These are phyloP conservation scores for Colistium nudipinnis DNA, from an alignment of 2,113 vertebrate genomes.

Conservation along the genomic window DNA sequence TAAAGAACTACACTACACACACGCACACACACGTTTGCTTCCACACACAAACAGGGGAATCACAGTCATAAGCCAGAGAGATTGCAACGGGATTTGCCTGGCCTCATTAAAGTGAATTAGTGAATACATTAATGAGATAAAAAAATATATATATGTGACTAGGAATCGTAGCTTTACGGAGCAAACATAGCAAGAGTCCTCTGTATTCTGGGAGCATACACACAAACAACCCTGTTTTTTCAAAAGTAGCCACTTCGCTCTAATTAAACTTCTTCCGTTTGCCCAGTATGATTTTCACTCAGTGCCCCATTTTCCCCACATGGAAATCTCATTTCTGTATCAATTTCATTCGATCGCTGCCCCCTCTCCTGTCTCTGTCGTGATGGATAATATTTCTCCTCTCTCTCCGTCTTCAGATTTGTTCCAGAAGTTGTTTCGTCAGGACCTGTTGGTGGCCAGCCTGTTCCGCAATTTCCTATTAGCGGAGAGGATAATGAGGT, in stretches of 20 bases:
- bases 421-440: conserved; percentile 98
- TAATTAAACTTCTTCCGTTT: conserved; percentile 21
- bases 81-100: conserved; percentile 23
- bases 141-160: conserved; percentile 28
- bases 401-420: conserved; percentile 83
- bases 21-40: background rate
- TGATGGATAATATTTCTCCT: conserved; percentile 5
- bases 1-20: too few relatives aligned
- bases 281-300: background rate
- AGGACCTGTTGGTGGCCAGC: conserved; percentile 96
- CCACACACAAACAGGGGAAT: conserved; percentile 21
- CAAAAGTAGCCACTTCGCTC: conserved; percentile 13
- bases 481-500: conserved; percentile 97
- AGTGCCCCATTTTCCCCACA: background rate
- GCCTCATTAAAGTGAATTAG: conserved; percentile 54
- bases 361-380: conserved; percentile 5
- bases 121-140: conserved; percentile 50
- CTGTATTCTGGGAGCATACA: background rate
- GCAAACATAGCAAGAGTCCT: too few relatives aligned
- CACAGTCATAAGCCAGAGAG: conserved; percentile 41
- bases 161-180: background rate
- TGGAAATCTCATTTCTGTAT: background rate
- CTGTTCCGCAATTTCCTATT: conserved; percentile 96
- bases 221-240: background rate
- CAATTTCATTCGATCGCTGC: background rate